Conservation (phyloP, 2,888 invertebrate species). For the Pseudococcus longispinus region DNA sequence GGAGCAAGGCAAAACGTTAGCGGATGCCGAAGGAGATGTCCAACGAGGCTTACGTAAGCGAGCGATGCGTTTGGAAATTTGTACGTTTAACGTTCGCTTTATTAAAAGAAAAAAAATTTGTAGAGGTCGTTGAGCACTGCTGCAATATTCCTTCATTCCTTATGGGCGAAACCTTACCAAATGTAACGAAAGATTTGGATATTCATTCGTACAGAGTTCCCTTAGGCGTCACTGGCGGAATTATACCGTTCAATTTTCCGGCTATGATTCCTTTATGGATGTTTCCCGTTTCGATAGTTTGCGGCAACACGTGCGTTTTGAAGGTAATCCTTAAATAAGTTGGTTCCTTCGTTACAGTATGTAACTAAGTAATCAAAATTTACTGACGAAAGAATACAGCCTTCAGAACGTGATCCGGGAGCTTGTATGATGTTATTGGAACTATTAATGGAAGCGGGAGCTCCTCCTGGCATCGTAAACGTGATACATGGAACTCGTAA, state of each 20-base stretch:
- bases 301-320: conserved; percentile 93
- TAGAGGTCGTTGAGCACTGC: conserved; percentile 96
- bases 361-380: neutral
- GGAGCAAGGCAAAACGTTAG: conserved; percentile 96
- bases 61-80: neutral
- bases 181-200: conserved; percentile 95
- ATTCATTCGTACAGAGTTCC: conserved; percentile 90
- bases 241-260: conserved; percentile 99
- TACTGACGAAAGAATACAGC: conserved; percentile 64
- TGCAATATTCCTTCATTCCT: conserved; percentile 91
- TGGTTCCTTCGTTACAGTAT: neutral
- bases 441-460: conserved; percentile 89
- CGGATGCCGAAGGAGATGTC: conserved; percentile 98
- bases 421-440: conserved; percentile 95
- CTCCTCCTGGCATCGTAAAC: conserved; percentile 95
- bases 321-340: conserved; percentile 65
- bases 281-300: conserved; percentile 83
- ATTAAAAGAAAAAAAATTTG: conserved; percentile 58
- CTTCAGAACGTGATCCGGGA: conserved; percentile 97
- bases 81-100: neutral
- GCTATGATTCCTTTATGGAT: conserved; percentile 99
- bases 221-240: conserved; percentile 91
- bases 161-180: conserved; percentile 85
- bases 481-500: conserved; percentile 95
- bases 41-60: conserved; percentile 91